Percentiles rank a stretch among this genome's conserved stretches.
Conservation (phyloP, 2,113 vertebrate species). For the Strigops habroptila region DNA sequence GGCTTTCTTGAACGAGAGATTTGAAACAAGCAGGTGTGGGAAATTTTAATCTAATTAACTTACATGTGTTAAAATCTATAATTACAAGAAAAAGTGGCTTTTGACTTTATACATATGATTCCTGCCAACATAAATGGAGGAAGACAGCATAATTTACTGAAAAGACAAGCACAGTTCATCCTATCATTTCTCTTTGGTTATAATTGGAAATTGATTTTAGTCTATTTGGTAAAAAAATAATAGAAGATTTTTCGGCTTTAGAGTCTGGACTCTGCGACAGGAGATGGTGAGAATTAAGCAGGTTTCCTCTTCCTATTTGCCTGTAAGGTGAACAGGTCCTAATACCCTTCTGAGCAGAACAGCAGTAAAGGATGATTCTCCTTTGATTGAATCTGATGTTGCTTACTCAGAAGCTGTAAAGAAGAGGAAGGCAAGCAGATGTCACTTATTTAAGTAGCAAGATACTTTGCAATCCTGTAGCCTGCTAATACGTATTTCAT, state of each 20-base stretch:
- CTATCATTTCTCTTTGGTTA: neutral
- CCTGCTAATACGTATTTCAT: neutral
- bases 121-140: neutral
- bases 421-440: constrained; percentile 16
- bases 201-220: neutral
- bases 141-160: neutral
- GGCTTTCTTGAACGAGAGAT: neutral
- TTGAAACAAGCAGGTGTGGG: neutral
- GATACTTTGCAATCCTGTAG: neutral
- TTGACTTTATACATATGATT: neutral
- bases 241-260: neutral
- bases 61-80: neutral
- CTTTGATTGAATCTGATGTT: constrained; percentile 5
- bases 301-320: neutral
- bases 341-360: neutral
- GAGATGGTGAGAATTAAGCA: neutral
- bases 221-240: neutral
- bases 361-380: neutral
- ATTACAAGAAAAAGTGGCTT: neutral
- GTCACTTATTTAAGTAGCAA: constrained; percentile 6
- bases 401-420: neutral
- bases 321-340: neutral
- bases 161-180: neutral
- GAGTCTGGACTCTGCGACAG: neutral
- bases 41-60: neutral